Base-by-base conservation (phyloP, 2,888 invertebrate genomes). In the Spialia ferax region DNA sequence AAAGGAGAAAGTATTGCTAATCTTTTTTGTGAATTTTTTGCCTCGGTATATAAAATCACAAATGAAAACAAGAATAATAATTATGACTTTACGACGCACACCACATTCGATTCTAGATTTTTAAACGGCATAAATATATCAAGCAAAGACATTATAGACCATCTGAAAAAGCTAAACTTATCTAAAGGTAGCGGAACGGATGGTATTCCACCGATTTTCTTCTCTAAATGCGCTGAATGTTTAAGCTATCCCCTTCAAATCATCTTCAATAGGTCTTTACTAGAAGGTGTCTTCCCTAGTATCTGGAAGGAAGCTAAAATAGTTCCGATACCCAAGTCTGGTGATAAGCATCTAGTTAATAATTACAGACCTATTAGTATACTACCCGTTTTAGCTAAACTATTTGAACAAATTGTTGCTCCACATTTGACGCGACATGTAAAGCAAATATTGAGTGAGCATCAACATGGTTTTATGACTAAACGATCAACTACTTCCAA, bases 301-400 rank as follows among this genome's bases (percentile, higher is more conserved):
- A 10, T 54, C 4, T 63, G 62, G 62, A 63, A 54, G n/a, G 54
- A 54, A n/a, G 38, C 62, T 15, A 63, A 38, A 20, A 8, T 63
- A 6, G 26, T 63, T 22, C 62, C 62, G 1, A 63, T 63, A 38
- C 26, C 38, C 1, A 63, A 63, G 18, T 23, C 62, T 10, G 54
- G 38, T 5, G 62, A 29, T 13, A 50, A 22, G 22, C 22, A 22
- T 20, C 11, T 54, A 1, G 18, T 63, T 26, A 11, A 15, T 7
- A 63, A 63, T 15, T 63, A 63, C 2, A 52, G 54, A 26, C 54
- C 62, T 1, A 63, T 63, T 18, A 22, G 48, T 2, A 48, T 60
- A 18, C 7, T 60, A 45, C 15, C 60, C 6, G 48, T 48, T 4
- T 7, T 60, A 29, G 60, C 62, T 1, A 62, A 62, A 52, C 13